phyloP scores from a whole-genome alignment of 2,888 invertebrate species.

The Nemurella pictetii region DNA sequence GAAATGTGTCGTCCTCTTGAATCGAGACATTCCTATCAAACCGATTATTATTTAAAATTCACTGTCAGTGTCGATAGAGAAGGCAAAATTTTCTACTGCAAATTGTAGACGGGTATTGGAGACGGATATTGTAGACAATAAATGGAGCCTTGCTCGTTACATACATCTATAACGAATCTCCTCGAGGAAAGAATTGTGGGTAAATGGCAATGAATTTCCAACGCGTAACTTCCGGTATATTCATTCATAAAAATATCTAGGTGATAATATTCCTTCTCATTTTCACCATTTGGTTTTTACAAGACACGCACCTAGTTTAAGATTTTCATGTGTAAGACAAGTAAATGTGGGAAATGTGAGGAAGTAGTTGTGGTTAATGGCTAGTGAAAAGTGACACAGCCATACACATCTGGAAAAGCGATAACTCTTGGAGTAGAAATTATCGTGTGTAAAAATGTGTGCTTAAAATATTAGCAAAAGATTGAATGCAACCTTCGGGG shows the following conservation, averaged over 20 bases:
- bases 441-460: too few relatives aligned
- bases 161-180: background rate
- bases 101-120: too few relatives aligned
- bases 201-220: background rate
- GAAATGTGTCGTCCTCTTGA: background rate
- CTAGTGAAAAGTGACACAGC: background rate
- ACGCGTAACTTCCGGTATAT: background rate
- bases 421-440: too few relatives aligned
- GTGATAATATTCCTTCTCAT: background rate
- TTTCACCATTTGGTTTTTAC: background rate
- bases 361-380: background rate
- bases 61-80: too few relatives aligned
- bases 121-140: background rate
- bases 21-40: background rate
- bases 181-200: background rate
- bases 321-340: background rate
- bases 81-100: too few relatives aligned
- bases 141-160: background rate
- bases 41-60: background rate
- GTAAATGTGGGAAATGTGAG: background rate
- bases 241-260: background rate
- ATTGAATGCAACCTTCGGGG: background rate
- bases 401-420: background rate
- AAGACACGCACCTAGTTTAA: background rate
- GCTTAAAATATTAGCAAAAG: background rate